phyloP scores from a whole-genome alignment of 1,140 invertebrate genomes.

The Probaryconus sp. region DNA sequence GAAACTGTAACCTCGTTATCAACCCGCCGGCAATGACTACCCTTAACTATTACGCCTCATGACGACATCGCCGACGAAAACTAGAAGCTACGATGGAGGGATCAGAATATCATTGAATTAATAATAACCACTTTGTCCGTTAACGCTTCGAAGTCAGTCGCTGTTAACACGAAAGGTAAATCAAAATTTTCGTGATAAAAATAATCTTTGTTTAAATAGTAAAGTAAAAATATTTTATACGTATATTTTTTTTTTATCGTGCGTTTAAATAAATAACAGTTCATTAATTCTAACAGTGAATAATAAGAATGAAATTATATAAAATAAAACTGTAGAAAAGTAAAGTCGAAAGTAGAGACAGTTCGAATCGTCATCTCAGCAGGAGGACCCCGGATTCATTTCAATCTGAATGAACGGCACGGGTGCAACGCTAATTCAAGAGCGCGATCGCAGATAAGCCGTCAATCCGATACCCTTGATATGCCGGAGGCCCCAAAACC shows the following conservation, averaged over 20 bases:
- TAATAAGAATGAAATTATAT: slow-evolving; percentile 35
- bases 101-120: slow-evolving; percentile 69
- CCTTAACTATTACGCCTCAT: slow-evolving; percentile 64
- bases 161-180: slow-evolving; percentile 11
- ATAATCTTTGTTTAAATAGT: not conserved
- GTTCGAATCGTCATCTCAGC: slow-evolving; percentile 56
- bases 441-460: slow-evolving; percentile 61
- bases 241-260: too few relatives aligned
- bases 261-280: too few relatives aligned
- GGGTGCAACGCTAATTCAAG: slow-evolving; percentile 60
- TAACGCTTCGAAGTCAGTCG: slow-evolving; percentile 22
- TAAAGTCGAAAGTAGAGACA: slow-evolving; percentile 36
- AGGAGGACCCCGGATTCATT: slow-evolving; percentile 51
- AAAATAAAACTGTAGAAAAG: slow-evolving; percentile 34
- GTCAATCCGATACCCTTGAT: slow-evolving; percentile 63
- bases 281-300: not conserved
- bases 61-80: slow-evolving; percentile 50
- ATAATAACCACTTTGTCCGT: slow-evolving; percentile 64
- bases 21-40: slow-evolving; percentile 70
- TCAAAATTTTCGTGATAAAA: slow-evolving; percentile 9
- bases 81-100: slow-evolving; percentile 41
- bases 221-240: too few relatives aligned
- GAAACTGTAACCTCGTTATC: slow-evolving; percentile 77
- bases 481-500: slow-evolving; percentile 58
- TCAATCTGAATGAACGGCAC: slow-evolving; percentile 58